Base-by-base conservation (phyloP, 2,888 invertebrate species). In the Lithophane ornitopus region DNA sequence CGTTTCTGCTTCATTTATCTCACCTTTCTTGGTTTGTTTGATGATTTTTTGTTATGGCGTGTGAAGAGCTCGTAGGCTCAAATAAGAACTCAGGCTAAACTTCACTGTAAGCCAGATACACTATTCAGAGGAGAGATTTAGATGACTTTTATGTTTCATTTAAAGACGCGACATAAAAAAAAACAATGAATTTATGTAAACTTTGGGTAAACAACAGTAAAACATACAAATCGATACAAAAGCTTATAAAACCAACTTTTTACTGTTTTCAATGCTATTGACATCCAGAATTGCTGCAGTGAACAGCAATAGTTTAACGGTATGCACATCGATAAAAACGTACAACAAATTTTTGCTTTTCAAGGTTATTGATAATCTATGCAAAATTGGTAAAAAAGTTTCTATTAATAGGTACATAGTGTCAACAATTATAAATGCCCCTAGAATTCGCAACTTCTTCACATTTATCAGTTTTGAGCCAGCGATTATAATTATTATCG, bases 1-100 rank as follows among this genome's bases (percentile, higher is more conserved):
- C 71, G 81, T 88, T 89, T 88, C 84, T 84, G 74, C 73, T 79
- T 78, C 63, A 56, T 62, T 77, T 80, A 72, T 62, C n/a, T 71
- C 74, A 80, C 80, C 71, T 83, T 86, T 78, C 61, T 69, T 71
- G 70, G 49, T 71, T 59, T 58, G 44, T 65, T 73, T 70, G 12
- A 74, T 69, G 46, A 2, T 39, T 76, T 76, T 81, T 77, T 41
- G n/a, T 3, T 26, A 52, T n/a, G 16, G 16, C 0, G 3, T 26
- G 16, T 26, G 7, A 46, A 34, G 9, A 26, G 0, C 39, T 12
- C 1, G 2, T 56, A 19, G 14, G 9, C 7, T 1, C 2, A 70
- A 41, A n/a, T n/a, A 49, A 34, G 6, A 52, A 52, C 16, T 22
- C 22, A 49, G 52, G 11, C 3, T 54, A 34, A 39, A n/a, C 7